These are phyloP conservation scores for Lagria hirta DNA, from an alignment of 2,888 invertebrate species.

Conservation along the genomic window DNA sequence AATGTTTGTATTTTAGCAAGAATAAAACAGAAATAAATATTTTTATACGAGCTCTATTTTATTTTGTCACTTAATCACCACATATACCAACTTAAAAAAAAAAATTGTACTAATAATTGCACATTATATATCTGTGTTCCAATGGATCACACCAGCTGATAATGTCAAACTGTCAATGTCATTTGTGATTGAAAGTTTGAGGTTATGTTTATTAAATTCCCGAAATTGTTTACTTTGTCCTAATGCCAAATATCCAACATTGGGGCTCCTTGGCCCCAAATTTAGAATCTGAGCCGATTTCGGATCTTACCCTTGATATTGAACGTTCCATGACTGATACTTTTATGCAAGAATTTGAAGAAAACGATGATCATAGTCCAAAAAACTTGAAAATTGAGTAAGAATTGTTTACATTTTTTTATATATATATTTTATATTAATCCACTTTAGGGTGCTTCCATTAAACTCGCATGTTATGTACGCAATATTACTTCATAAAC, in stretches of 20 bases:
- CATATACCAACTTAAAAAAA: too few species aligned
- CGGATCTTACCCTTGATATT: slow-evolving; percentile 47
- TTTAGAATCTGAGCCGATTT: slow-evolving; percentile 26
- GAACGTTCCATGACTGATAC: slow-evolving; percentile 47
- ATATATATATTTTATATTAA: not conserved
- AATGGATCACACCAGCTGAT: too few species aligned
- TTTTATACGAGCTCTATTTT: too few species aligned
- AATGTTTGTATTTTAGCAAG: slow-evolving; percentile 75
- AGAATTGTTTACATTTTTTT: slow-evolving; percentile 1
- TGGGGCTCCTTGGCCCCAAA: too few species aligned
- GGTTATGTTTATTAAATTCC: too few species aligned
- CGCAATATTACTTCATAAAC: slow-evolving; percentile 49
- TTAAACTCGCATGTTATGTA: slow-evolving; percentile 47
- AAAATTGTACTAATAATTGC: too few species aligned
- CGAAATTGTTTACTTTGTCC: too few species aligned
- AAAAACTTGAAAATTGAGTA: slow-evolving; percentile 40
- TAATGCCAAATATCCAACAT: too few species aligned
- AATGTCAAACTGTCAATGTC: not conserved
- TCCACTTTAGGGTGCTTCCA: slow-evolving; percentile 45
- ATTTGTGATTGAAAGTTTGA: too few species aligned
- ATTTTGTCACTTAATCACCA: too few species aligned
- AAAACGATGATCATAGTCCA: slow-evolving; percentile 33
- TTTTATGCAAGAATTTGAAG: slow-evolving; percentile 45
- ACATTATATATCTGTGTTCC: too few species aligned
- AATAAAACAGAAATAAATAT: slow-evolving; percentile 31